Conservation (phyloP, 1,140 invertebrate genomes). For the Drosophila orena region DNA sequence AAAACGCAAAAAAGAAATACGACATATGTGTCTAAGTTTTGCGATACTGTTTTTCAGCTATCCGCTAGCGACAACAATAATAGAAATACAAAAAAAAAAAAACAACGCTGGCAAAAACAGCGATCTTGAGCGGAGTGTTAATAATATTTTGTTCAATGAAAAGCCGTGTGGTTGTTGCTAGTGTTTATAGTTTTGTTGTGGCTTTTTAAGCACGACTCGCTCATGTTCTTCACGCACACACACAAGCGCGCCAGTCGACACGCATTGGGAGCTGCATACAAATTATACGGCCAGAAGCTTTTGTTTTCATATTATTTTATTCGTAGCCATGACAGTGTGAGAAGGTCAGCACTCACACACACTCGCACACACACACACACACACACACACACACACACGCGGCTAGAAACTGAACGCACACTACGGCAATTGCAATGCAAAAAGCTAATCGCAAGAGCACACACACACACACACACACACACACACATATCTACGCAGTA, state of each 20-base stretch:
- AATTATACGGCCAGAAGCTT: slow-evolving; percentile 81
- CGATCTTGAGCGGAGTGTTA: slow-evolving; percentile 80
- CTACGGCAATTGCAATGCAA: slow-evolving; percentile 45
- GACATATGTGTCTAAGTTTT: slow-evolving; percentile 33
- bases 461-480: too few relatives aligned
- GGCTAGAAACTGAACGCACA: slow-evolving; percentile 30
- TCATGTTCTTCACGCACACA: slow-evolving; percentile 74
- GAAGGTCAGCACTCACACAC: slow-evolving; percentile 72
- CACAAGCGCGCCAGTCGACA: slow-evolving; percentile 30
- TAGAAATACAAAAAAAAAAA: not conserved
- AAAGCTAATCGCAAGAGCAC: slow-evolving; percentile 61
- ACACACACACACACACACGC: too few relatives aligned
- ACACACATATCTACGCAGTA: slow-evolving; percentile 72
- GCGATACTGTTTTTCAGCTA: slow-evolving; percentile 23
- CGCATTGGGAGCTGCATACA: slow-evolving; percentile 78
- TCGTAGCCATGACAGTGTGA: slow-evolving; percentile 84
- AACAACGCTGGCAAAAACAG: slow-evolving; percentile 32
- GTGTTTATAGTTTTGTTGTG: slow-evolving; percentile 37
- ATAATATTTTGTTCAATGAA: slow-evolving; percentile 82
- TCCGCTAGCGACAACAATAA: slow-evolving; percentile 18
- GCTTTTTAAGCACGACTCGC: slow-evolving; percentile 68
- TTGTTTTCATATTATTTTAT: slow-evolving; percentile 77
- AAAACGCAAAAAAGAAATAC: slow-evolving; percentile 8
- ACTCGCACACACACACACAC: not conserved
- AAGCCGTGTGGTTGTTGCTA: slow-evolving; percentile 53